phyloP scores from a whole-genome alignment of 2,797 vertebrate species.

The Sandelia bainsii region DNA sequence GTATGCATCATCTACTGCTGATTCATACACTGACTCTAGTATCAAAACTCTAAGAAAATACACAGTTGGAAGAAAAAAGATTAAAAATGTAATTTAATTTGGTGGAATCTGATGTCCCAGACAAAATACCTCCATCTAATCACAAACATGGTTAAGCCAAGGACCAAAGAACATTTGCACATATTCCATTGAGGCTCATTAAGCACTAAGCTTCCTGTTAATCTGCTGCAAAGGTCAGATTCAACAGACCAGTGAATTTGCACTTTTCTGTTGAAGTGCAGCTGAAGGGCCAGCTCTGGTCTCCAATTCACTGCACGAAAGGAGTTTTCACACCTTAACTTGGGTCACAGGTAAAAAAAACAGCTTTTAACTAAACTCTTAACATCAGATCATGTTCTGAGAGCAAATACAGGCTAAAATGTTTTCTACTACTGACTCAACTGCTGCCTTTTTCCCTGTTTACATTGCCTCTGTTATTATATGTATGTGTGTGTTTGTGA shows the following conservation, averaged over 20 bases:
- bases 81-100: conserved; percentile 18
- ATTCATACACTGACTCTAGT: conserved; percentile 19
- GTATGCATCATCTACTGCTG: conserved; percentile 11
- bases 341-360: neutral
- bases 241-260: conserved; percentile 31
- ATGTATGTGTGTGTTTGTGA: conserved; percentile 4
- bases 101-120: conserved; percentile 8
- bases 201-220: conserved; percentile 36
- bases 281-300: neutral
- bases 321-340: conserved; percentile 7
- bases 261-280: conserved; percentile 27
- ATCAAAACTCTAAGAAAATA: conserved; percentile 17
- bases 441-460: neutral
- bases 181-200: conserved; percentile 47
- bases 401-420: conserved; percentile 5
- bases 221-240: conserved; percentile 63
- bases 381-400: neutral
- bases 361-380: neutral
- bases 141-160: conserved; percentile 35
- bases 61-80: neutral
- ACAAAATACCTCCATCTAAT: conserved; percentile 18
- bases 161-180: conserved; percentile 34
- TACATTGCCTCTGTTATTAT: neutral
- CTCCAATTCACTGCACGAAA: conserved; percentile 14
- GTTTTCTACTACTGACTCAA: neutral